Base-by-base conservation (phyloP, 2,797 vertebrate genomes). In the Macropus fuliginosus region DNA sequence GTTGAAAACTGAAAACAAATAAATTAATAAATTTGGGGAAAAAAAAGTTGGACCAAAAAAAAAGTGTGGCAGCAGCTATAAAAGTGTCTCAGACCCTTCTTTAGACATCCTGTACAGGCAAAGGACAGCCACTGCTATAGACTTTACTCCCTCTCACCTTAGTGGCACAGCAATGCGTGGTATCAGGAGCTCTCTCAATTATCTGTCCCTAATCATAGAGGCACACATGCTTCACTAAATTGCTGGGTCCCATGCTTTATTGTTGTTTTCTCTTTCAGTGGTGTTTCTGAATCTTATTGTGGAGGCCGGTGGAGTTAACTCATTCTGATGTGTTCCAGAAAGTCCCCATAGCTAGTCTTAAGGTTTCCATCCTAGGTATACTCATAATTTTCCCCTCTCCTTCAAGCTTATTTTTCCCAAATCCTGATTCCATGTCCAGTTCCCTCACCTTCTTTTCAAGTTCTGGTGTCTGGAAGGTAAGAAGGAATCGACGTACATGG, bases 401-500 rank as follows among this genome's bases (percentile, higher is more conserved):
- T 54, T 55, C 13, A 55, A 55, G 90, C 29, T 16, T 54, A 50
- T 54, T 87, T n/a, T 18, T 54, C 1, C 13, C 29, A 55, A 91
- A 55, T 55, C 29, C 90, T 55, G 4, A 55, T 29, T 55, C 55
- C 4, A 3, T 18, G 46, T 16, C 91, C 54, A 87, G 24, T 87
- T 50, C 74, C 91, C 91, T 95, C 91, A 99, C 99, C 99, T 99
- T 99, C 98, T 99, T 99, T 98, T 99, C 99, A 96, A 99, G 98
- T 95, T 99, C 99, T 0, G 99, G 99, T 0, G 99, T 99, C 98
- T 99, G 99, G 97, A 99, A 99, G 95, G 99, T 99, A 98, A 99
- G 99, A 55, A 99, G 99, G 97, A 99, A 99, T 98, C 99, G 99
- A 97, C 99, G 99, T 66, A 99, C 99, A 0, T 99, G 99, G 98